Evolutionary conservation across 53 echinoderm and acorn worm species (phyloP), one percentile per base, ranked within the genome.

Genomic region (Paracentrotus lividus): DNA sequence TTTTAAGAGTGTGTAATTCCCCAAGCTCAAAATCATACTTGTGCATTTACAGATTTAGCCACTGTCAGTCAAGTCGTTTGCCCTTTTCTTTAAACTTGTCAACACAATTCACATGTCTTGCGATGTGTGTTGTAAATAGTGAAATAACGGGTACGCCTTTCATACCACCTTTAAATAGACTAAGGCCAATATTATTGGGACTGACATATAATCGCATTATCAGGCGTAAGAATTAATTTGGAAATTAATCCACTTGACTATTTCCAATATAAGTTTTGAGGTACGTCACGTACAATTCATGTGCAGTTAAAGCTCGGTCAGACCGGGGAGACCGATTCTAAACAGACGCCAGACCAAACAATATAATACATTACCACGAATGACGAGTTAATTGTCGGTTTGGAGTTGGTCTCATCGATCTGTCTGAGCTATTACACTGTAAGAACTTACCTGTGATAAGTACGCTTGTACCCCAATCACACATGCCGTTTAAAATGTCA

Each of bases 401-500:
- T n/a, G n/a, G n/a, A n/a, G n/a, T n/a, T n/a, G n/a, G n/a, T n/a
- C n/a, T n/a, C n/a, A n/a, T n/a, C n/a, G n/a, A n/a, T n/a, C n/a
- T n/a, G n/a, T n/a, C n/a, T n/a, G 21, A 44, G 81, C 12, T 1
- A 45, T n/a, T 81, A 47, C 47, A 45, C 47, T 45, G 47, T 47
- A 10, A 42, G 81, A 45, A 26, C 72, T 72, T 72, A 38, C 4
- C 72, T 2, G 72, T 32, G n/a, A 47, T 81, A 13, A 81, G 81
- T 81, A 81, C 44, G 47, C 44, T 5, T 81, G 81, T n/a, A 81
- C 81, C 33, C 47, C 81, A 45, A n/a, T 42, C 47, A 81, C n/a
- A 45, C 81, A 81, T 81, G 81, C 26, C 47, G 47, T 45, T 44
- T 47, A 81, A 45, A 81, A 81, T 81, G 81, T 47, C 81, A 81